phyloP scores from a whole-genome alignment of 1,140 invertebrate genomes.

The Zaprionus africanus region DNA sequence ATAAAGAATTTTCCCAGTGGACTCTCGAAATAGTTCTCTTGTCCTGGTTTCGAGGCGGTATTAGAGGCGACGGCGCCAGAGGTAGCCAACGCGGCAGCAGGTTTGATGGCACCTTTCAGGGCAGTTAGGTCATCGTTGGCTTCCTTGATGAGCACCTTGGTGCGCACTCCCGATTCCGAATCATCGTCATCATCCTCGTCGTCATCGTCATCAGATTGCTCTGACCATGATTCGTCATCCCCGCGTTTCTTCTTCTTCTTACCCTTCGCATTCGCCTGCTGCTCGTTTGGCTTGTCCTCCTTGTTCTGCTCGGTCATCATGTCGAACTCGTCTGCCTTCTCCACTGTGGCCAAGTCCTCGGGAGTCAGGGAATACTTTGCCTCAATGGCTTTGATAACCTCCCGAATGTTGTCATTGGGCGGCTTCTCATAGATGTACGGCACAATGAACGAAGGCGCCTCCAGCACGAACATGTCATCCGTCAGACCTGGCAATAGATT shows the following conservation, averaged over 20 bases:
- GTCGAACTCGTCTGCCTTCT: slow-evolving; percentile 82
- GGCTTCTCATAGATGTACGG: slow-evolving; percentile 97
- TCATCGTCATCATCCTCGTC: slow-evolving; percentile 86
- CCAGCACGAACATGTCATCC: slow-evolving; percentile 95
- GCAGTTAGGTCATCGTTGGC: slow-evolving; percentile 85
- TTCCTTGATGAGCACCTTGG: slow-evolving; percentile 86
- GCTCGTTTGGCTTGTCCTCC: slow-evolving; percentile 67
- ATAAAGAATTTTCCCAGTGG: slow-evolving; percentile 96
- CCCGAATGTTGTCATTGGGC: slow-evolving; percentile 90
- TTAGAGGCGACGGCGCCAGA: slow-evolving; percentile 61
- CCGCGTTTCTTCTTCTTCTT: slow-evolving; percentile 83
- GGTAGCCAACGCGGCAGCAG: slow-evolving; percentile 82
- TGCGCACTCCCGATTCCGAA: slow-evolving; percentile 85
- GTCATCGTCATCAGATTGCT: slow-evolving; percentile 84
- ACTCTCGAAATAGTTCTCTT: slow-evolving; percentile 90
- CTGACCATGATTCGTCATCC: slow-evolving; percentile 84
- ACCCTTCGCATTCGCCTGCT: slow-evolving; percentile 49
- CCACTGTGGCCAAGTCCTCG: slow-evolving; percentile 84
- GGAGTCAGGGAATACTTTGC: slow-evolving; percentile 87
- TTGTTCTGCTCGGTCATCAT: slow-evolving; percentile 82
- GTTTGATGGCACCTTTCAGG: slow-evolving; percentile 85
- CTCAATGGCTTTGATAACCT: slow-evolving; percentile 89
- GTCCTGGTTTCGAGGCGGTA: slow-evolving; percentile 57
- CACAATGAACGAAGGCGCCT: slow-evolving; percentile 95
- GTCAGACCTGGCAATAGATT: slow-evolving; percentile 91